These are phyloP conservation scores for Rhabdomys dilectus DNA, from an alignment of 2,113 vertebrate genomes.

Conservation along the genomic window DNA sequence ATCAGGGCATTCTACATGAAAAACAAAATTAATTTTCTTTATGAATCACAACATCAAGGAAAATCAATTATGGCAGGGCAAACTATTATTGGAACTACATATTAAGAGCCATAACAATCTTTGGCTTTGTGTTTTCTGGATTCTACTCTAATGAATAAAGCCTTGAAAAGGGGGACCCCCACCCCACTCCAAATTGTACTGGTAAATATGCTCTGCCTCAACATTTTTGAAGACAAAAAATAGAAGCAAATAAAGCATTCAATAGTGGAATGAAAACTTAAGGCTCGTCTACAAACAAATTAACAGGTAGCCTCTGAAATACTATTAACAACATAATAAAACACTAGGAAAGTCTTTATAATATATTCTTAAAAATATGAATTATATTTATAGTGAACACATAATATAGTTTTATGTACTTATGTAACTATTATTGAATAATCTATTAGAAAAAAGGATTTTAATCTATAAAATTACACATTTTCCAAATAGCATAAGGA, in stretches of 20 bases:
- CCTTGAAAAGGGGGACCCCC: background rate
- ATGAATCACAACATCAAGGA: slow-evolving; percentile 29
- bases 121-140: background rate
- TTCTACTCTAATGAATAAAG: slow-evolving; percentile 34
- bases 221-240: slow-evolving; percentile 38
- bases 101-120: slow-evolving; percentile 46
- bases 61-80: slow-evolving; percentile 38
- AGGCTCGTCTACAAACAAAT: slow-evolving; percentile 24
- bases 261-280: slow-evolving; percentile 40
- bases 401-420: background rate
- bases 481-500: background rate
- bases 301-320: background rate
- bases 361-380: background rate
- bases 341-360: slow-evolving; percentile 45
- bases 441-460: slow-evolving; percentile 35
- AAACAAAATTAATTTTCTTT: slow-evolving; percentile 48
- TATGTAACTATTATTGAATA: slow-evolving; percentile 26
- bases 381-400: background rate
- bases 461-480: background rate
- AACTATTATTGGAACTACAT: slow-evolving; percentile 49
- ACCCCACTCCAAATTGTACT: background rate
- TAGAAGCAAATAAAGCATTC: slow-evolving; percentile 46
- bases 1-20: background rate
- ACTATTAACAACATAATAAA: background rate
- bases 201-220: slow-evolving; percentile 20